phyloP scores from a whole-genome alignment of 2,797 vertebrate genomes.

The Spinus olivaceus region DNA sequence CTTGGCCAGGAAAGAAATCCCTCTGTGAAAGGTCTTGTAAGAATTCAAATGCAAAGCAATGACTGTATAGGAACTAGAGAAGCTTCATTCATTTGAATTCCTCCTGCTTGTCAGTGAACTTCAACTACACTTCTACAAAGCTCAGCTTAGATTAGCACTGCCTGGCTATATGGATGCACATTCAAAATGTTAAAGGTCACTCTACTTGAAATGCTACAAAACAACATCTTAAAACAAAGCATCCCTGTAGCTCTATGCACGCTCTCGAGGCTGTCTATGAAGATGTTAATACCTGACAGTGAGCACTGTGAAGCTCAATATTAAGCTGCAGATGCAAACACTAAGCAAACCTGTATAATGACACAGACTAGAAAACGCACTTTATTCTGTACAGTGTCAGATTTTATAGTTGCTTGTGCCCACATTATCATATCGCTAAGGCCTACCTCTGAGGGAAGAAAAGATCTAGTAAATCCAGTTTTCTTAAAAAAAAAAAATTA shows the following conservation, averaged over 20 bases:
- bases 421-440: neutral
- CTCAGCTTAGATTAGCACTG: neutral
- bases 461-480: rapidly evolving
- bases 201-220: neutral
- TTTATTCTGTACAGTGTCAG: neutral
- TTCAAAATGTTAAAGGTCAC: neutral
- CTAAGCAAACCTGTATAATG: neutral
- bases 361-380: neutral
- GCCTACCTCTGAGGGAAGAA: neutral
- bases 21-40: neutral
- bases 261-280: neutral
- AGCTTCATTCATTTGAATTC: neutral
- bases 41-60: neutral
- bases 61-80: neutral
- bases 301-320: neutral
- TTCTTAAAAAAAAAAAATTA: neutral
- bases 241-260: neutral
- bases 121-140: neutral
- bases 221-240: neutral
- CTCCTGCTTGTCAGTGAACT: neutral
- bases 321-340: neutral
- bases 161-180: neutral
- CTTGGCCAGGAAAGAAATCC: conserved; percentile 12
- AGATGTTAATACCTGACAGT: neutral
- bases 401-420: neutral